These are phyloP conservation scores for Epinephelus fuscoguttatus DNA, from an alignment of 2,113 vertebrate species.

Conservation along the genomic window DNA sequence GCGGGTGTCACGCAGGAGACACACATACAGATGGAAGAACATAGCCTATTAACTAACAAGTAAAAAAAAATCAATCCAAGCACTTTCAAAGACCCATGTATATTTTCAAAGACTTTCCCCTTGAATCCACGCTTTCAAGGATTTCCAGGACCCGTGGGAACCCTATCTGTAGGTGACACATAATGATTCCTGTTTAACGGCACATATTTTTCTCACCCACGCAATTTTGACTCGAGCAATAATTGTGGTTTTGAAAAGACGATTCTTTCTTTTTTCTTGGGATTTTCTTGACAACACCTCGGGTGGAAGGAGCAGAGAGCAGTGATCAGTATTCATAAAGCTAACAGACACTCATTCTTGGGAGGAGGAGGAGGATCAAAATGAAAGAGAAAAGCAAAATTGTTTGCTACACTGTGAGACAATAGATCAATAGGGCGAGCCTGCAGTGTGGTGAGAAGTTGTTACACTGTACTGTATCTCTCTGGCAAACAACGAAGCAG, in stretches of 20 bases:
- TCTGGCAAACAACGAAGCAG: conserved; percentile 40
- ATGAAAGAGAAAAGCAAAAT: conserved; percentile 45
- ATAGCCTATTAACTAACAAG: no score
- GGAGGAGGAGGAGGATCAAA: conserved; percentile 14
- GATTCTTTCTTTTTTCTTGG: neutral
- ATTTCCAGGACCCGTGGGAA: no score
- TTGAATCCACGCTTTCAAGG: no score
- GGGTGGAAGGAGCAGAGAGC: conserved; percentile 28
- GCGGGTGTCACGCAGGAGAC: no score
- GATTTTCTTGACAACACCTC: conserved; percentile 15
- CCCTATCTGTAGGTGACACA: no score
- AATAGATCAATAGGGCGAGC: conserved; percentile 65
- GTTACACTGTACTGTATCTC: conserved; percentile 28
- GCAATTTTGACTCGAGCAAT: neutral
- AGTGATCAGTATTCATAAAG: conserved; percentile 59
- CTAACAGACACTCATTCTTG: conserved; percentile 28
- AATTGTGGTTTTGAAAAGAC: conserved; percentile 17
- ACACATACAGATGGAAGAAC: no score
- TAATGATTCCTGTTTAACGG: neutral
- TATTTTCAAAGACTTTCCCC: no score
- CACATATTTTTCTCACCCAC: neutral
- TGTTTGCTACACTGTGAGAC: conserved; percentile 50
- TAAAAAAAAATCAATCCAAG: no score
- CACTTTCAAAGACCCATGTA: no score
- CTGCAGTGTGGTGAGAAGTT: conserved; percentile 28